phyloP scores from a whole-genome alignment of 1,140 invertebrate genomes.

The Papilio helenus region DNA sequence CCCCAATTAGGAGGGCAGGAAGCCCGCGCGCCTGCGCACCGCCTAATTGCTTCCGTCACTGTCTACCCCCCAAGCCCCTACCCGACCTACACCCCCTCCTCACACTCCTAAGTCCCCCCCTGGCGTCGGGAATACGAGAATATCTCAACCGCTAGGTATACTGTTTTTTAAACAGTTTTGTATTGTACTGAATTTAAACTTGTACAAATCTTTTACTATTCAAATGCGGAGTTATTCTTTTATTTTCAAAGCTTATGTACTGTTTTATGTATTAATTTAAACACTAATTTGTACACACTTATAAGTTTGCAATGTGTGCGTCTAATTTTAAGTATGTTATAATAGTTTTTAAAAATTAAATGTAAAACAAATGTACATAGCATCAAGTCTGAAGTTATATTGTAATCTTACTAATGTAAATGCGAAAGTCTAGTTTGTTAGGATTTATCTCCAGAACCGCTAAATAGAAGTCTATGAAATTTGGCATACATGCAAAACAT shows the following conservation, averaged over 20 bases:
- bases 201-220: neutral
- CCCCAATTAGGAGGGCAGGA: constrained; percentile 57
- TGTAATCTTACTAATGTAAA: too few species aligned
- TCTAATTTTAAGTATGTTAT: too few species aligned
- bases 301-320: too few species aligned
- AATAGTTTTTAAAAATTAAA: too few species aligned
- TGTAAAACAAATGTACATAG: too few species aligned
- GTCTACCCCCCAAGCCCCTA: constrained; percentile 29
- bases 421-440: too few species aligned
- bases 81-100: constrained; percentile 10
- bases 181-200: neutral
- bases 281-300: too few species aligned
- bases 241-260: neutral
- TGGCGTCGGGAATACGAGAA: constrained; percentile 21
- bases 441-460: too few species aligned
- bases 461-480: too few species aligned
- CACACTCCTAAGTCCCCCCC: constrained; percentile 11
- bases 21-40: constrained; percentile 60
- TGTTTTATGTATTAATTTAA: neutral
- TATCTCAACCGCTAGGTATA: constrained; percentile 19
- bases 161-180: constrained; percentile 34
- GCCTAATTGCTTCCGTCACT: constrained; percentile 61
- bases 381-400: too few species aligned
- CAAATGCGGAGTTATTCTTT: neutral
- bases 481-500: too few species aligned